Evolutionary conservation across 2,113 vertebrate genomes (phyloP).

Genomic region (Melanotaenia duboulayi): DNA sequence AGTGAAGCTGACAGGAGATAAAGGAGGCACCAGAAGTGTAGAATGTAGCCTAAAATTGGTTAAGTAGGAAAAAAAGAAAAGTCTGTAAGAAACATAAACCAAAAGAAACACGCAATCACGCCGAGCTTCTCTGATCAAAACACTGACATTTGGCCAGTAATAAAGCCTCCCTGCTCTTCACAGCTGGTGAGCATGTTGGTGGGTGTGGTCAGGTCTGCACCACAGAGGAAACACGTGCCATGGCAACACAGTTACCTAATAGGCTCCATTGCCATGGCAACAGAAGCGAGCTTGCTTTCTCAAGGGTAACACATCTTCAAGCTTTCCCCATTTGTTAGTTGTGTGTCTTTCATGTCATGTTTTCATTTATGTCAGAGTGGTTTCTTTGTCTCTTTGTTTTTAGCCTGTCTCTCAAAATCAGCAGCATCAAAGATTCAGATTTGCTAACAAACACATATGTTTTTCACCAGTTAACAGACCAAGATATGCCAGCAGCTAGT

Average conservation of each 20-base stretch:
- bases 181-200: constrained; percentile 75
- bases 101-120: neutral
- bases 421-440: constrained; percentile 22
- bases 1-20: constrained; percentile 43
- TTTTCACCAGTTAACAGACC: constrained; percentile 38
- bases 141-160: constrained; percentile 45
- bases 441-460: constrained; percentile 38
- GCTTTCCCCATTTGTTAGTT: constrained; percentile 54
- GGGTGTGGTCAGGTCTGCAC: constrained; percentile 83
- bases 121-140: constrained; percentile 25
- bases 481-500: constrained; percentile 61
- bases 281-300: constrained; percentile 82
- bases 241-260: constrained; percentile 86
- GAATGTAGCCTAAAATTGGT: constrained; percentile 43
- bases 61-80: constrained; percentile 9
- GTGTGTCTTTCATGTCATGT: constrained; percentile 57
- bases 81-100: constrained; percentile 6
- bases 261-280: constrained; percentile 79
- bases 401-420: constrained; percentile 12
- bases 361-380: constrained; percentile 32
- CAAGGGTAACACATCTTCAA: constrained; percentile 79
- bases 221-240: constrained; percentile 81
- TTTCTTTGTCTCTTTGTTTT: constrained; percentile 48
- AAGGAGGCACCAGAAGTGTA: constrained; percentile 2
- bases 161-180: constrained; percentile 62